A percentile compares a stretch with the other conserved stretches of the same genome.
Conservation (phyloP, 2,113 vertebrate genomes). For the Rhodinocichla rosea region DNA sequence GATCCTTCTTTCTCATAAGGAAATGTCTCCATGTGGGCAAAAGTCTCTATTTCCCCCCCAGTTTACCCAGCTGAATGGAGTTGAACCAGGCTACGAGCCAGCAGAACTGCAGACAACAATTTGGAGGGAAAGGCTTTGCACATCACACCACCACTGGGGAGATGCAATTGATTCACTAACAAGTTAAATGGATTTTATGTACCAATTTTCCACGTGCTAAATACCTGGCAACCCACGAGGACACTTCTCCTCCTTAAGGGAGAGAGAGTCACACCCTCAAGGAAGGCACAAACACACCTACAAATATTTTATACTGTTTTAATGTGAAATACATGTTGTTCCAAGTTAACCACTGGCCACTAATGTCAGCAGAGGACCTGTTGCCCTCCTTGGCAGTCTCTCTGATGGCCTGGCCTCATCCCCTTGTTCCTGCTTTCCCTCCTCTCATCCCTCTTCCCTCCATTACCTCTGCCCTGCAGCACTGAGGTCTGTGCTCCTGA, state of each 20-base stretch:
- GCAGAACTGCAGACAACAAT: not conserved
- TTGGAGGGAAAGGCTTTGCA: not conserved
- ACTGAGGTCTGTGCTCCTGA: not conserved
- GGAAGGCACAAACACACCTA: not conserved
- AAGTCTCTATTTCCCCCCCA: not conserved
- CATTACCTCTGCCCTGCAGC: not conserved
- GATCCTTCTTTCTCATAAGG: not conserved
- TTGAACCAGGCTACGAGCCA: accelerated
- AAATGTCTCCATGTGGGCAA: not conserved
- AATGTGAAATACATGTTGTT: conserved; percentile 39
- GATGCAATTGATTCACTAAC: conserved; percentile 3
- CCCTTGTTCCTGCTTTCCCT: not conserved
- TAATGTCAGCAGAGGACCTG: not conserved
- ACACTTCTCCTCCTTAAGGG: not conserved
- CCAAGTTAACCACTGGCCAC: not conserved
- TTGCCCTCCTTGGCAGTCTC: not conserved
- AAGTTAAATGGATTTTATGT: conserved; percentile 46
- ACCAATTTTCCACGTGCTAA: not conserved
- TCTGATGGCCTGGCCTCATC: not conserved
- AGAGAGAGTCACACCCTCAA: not conserved
- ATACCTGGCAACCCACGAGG: not conserved
- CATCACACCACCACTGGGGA: not conserved
- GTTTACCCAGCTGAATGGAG: not conserved
- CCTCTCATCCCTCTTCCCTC: not conserved
- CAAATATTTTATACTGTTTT: conserved; percentile 20